These are phyloP conservation scores for Myanophis thanlyinensis DNA, from an alignment of 2,113 vertebrate genomes.

Conservation along the genomic window DNA sequence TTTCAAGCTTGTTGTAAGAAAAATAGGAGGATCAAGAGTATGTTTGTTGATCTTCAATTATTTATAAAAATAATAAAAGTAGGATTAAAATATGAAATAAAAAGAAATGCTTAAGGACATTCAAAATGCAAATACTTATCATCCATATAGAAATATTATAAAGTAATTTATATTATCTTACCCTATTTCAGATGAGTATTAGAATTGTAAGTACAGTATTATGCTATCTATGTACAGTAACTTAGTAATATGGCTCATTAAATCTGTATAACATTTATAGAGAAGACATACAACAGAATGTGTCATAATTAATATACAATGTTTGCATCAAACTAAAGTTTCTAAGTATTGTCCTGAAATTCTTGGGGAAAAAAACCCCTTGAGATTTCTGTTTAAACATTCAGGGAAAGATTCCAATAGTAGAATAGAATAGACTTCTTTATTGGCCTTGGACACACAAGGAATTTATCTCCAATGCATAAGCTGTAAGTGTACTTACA, in stretches of 20 bases:
- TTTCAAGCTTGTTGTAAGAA: neutral
- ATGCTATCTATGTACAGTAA: neutral
- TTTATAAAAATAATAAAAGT: neutral
- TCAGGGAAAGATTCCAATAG: neutral
- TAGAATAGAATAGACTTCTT: neutral
- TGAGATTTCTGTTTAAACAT: neutral
- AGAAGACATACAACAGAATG: neutral
- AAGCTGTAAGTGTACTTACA: neutral
- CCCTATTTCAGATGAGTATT: neutral
- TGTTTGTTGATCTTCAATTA: neutral
- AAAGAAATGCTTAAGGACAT: neutral
- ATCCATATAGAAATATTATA: neutral
- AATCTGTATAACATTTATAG: neutral
- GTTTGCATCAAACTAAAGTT: neutral
- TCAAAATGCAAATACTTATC: neutral
- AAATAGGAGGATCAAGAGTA: neutral
- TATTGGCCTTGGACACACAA: neutral
- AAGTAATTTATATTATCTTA: neutral
- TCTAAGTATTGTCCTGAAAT: neutral
- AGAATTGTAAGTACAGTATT: neutral
- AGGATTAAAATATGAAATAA: neutral
- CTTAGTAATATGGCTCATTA: neutral
- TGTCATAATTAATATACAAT: neutral
- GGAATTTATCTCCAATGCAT: neutral
- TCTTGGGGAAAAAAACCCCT: neutral